A percentile compares a stretch with the other conserved stretches of the same genome.
Conservation (phyloP, 2,888 invertebrate species). For the Agrochola circellaris region DNA sequence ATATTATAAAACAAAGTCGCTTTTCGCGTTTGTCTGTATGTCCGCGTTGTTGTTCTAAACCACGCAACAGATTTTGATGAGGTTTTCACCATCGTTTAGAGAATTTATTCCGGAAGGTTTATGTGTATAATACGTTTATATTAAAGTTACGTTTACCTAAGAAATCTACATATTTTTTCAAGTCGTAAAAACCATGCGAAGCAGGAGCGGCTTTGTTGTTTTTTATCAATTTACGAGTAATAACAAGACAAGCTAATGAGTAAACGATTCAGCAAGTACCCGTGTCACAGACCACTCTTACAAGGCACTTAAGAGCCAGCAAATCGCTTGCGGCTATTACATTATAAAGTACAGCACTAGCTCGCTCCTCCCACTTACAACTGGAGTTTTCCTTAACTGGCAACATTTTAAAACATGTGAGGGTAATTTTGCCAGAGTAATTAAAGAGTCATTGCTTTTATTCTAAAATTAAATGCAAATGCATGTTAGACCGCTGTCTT, state of each 20-base stretch:
- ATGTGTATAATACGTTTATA: too few species aligned
- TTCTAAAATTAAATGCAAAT: slow-evolving; percentile 11
- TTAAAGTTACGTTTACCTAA: too few species aligned
- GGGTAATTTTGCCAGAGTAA: slow-evolving; percentile 10
- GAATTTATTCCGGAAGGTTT: too few species aligned
- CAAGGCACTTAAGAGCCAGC: slow-evolving; percentile 49
- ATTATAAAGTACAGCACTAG: slow-evolving; percentile 40
- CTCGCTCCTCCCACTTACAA: slow-evolving; percentile 53
- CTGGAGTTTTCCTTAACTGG: slow-evolving; percentile 53
- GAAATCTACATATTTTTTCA: too few species aligned
- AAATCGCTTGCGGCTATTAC: slow-evolving; percentile 45
- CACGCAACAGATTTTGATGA: too few species aligned
- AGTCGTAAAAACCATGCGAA: too few species aligned
- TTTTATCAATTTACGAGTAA: slow-evolving; percentile 31
- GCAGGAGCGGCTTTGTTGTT: too few species aligned
- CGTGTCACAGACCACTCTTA: slow-evolving; percentile 56
- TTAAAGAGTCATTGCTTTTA: background rate
- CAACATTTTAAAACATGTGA: slow-evolving; percentile 40
- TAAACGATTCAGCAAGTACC: slow-evolving; percentile 50
- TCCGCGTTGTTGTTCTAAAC: too few species aligned
- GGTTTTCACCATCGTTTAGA: too few species aligned
- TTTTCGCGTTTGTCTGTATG: too few species aligned
- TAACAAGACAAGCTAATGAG: slow-evolving; percentile 55
- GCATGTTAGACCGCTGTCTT: background rate
- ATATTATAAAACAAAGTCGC: too few species aligned